phyloP scores from a whole-genome alignment of 30 jellyfish, hydroid and myxozoan genomes.

The Hydractinia symbiolongicarpus region DNA sequence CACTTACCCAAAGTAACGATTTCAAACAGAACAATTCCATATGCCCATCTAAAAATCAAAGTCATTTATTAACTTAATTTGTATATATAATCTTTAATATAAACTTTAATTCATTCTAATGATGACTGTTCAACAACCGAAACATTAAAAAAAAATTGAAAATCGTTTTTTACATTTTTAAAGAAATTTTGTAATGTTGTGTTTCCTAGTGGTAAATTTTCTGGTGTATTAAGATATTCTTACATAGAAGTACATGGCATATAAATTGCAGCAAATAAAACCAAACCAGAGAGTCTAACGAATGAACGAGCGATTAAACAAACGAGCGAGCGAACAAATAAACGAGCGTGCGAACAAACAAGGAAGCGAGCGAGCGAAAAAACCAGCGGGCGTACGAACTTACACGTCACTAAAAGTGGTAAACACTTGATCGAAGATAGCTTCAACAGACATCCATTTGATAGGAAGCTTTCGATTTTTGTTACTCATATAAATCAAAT shows the following conservation, averaged over 20 bases:
- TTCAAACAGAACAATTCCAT: constrained; percentile 42
- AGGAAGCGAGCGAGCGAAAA: not conserved
- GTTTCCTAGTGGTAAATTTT: too few species aligned
- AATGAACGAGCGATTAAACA: too few species aligned
- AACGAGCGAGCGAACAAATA: too few species aligned
- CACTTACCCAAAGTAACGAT: constrained; percentile 38
- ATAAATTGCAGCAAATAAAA: too few species aligned
- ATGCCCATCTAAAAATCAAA: constrained; percentile 37
- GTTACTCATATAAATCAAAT: constrained; percentile 67
- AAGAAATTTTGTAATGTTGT: too few species aligned
- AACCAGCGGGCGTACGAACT: not conserved
- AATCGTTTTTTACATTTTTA: too few species aligned
- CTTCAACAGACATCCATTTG: constrained; percentile 97
- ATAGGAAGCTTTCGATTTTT: constrained; percentile 68
- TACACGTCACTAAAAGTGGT: constrained; percentile 83
- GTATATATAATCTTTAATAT: not conserved
- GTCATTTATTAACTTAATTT: not conserved
- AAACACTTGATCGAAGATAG: constrained; percentile 67
- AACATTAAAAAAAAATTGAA: too few species aligned
- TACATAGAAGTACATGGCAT: too few species aligned
- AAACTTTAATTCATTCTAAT: too few species aligned
- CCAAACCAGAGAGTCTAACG: too few species aligned
- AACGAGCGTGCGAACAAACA: not conserved
- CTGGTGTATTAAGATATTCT: too few species aligned
- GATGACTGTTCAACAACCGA: too few species aligned